phyloP scores from a whole-genome alignment of 2,113 vertebrate species.

The Zapornia atra region DNA sequence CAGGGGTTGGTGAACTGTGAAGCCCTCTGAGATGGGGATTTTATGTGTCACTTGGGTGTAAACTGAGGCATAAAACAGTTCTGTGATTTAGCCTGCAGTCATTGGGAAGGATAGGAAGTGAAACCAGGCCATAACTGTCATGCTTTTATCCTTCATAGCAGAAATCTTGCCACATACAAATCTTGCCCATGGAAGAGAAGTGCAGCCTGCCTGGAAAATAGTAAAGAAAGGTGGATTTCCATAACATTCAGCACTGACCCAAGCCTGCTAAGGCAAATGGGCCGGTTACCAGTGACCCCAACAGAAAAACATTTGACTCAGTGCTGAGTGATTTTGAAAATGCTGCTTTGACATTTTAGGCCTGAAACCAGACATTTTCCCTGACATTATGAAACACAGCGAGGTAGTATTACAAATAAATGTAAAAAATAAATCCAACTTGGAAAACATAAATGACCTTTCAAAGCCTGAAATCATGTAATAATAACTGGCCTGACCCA shows the following conservation, averaged over 20 bases:
- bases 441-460: conserved; percentile 71
- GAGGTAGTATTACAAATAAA: conserved; percentile 62
- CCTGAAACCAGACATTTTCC: conserved; percentile 66
- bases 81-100: neutral
- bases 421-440: conserved; percentile 65
- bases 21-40: neutral
- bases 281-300: neutral
- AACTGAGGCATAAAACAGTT: neutral
- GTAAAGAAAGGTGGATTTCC: neutral
- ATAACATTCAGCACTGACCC: neutral
- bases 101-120: neutral
- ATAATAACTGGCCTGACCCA: conserved; percentile 56
- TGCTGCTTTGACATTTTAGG: conserved; percentile 66
- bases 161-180: neutral
- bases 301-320: conserved; percentile 17
- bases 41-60: neutral
- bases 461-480: conserved; percentile 60
- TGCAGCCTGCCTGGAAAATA: neutral
- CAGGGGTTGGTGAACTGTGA: neutral
- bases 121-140: neutral
- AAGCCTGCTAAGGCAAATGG: neutral
- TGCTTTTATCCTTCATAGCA: neutral
- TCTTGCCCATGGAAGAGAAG: neutral
- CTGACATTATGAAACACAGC: conserved; percentile 66
- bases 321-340: conserved; percentile 48